These are phyloP conservation scores for Volucella zonaria DNA, from an alignment of 2,888 invertebrate species.

Conservation along the genomic window DNA sequence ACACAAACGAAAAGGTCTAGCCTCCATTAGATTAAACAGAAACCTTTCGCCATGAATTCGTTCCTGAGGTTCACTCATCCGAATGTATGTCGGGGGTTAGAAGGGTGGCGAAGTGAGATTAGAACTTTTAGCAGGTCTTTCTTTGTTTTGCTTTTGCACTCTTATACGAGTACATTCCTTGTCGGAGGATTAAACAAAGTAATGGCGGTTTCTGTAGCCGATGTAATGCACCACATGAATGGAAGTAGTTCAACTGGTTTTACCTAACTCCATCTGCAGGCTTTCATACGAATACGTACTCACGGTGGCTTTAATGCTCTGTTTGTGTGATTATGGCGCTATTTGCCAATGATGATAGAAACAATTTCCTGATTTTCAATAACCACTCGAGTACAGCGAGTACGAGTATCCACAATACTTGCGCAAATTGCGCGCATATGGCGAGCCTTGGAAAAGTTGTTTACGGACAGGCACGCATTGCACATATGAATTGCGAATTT, in stretches of 20 bases:
- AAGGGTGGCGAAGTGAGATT: constrained; percentile 48
- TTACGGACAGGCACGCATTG: constrained; percentile 28
- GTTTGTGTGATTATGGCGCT: constrained; percentile 53
- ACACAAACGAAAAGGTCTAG: constrained; percentile 34
- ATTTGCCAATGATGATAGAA: constrained; percentile 54
- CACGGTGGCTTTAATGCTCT: constrained; percentile 17
- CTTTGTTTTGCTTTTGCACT: constrained; percentile 7
- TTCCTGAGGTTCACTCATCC: constrained; percentile 5
- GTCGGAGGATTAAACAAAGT: constrained; percentile 3
- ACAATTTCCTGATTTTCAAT: constrained; percentile 63
- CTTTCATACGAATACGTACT: neutral
- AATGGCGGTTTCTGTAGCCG: constrained; percentile 42
- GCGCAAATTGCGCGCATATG: constrained; percentile 32
- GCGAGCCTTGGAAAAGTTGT: constrained; percentile 55
- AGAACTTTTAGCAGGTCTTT: constrained; percentile 45
- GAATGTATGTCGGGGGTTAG: too few relatives aligned
- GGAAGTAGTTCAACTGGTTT: constrained; percentile 70
- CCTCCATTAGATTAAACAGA: constrained; percentile 20
- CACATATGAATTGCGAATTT: constrained; percentile 42
- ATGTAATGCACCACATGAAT: constrained; percentile 26
- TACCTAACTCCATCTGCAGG: constrained; percentile 38
- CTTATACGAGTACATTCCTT: constrained; percentile 12
- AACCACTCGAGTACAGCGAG: neutral
- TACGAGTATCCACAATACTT: neutral
- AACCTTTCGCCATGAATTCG: constrained; percentile 23